These are phyloP conservation scores for Artemia franciscana DNA, from an alignment of 1,140 invertebrate genomes.

Conservation along the genomic window DNA sequence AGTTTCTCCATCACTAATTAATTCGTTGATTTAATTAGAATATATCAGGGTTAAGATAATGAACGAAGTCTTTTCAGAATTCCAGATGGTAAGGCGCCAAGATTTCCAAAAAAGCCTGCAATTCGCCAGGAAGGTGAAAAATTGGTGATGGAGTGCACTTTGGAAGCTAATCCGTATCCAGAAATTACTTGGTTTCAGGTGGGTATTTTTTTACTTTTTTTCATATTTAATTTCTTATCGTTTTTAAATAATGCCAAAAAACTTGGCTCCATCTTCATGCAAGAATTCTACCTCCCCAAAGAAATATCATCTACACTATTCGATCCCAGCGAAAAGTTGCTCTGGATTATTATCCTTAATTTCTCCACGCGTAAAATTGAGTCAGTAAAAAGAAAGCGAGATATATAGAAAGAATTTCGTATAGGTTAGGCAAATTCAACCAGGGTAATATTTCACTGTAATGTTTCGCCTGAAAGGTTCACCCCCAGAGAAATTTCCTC, in stretches of 20 bases:
- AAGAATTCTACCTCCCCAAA: constrained; percentile 40
- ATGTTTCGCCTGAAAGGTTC: too few relatives aligned
- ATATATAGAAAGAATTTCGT: too few relatives aligned
- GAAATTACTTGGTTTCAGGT: constrained; percentile 69
- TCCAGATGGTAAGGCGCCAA: constrained; percentile 75
- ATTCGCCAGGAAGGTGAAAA: constrained; percentile 83
- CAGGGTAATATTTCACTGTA: too few relatives aligned
- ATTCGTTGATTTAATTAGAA: too few relatives aligned
- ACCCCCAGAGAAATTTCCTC: too few relatives aligned
- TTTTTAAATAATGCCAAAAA: constrained; percentile 8
- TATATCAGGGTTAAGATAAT: too few relatives aligned
- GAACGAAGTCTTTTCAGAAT: constrained; percentile 47
- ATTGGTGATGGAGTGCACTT: constrained; percentile 80
- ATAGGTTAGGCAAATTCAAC: too few relatives aligned
- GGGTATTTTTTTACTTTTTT: constrained; percentile 18
- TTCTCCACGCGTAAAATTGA: too few relatives aligned
- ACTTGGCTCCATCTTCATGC: constrained; percentile 12
- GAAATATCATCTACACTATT: too few relatives aligned
- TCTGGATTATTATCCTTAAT: too few relatives aligned
- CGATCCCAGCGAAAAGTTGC: constrained; percentile 20
- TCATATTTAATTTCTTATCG: constrained; percentile 17
- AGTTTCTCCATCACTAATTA: too few relatives aligned
- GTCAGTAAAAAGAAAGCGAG: too few relatives aligned
- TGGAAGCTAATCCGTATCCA: constrained; percentile 80
- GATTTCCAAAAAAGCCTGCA: constrained; percentile 90